These are phyloP conservation scores for Narcine bancroftii DNA, from an alignment of 2,113 vertebrate species.

Conservation along the genomic window DNA sequence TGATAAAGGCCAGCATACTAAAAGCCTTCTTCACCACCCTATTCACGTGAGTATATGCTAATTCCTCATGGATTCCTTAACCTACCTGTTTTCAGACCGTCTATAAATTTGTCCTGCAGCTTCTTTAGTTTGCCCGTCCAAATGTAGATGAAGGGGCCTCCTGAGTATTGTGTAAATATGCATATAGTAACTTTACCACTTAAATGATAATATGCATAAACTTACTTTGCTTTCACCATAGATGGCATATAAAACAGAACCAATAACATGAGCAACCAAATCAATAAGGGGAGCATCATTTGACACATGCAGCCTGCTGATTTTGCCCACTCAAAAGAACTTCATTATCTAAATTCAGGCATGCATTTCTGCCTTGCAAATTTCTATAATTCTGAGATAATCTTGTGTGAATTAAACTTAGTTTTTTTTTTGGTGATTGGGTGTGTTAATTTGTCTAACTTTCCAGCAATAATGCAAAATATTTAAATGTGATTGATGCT, in stretches of 20 bases:
- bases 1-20: too few relatives aligned
- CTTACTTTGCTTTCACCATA: neutral
- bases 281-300: neutral
- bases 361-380: neutral
- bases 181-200: too few relatives aligned
- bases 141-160: too few relatives aligned
- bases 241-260: neutral
- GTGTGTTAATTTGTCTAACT: neutral
- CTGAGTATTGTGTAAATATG: too few relatives aligned
- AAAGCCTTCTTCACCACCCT: too few relatives aligned
- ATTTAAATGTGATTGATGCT: neutral
- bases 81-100: too few relatives aligned
- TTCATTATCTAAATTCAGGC: neutral
- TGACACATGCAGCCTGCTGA: neutral
- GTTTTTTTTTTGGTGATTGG: neutral
- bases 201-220: neutral
- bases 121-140: too few relatives aligned
- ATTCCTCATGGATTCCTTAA: too few relatives aligned
- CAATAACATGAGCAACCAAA: too few relatives aligned
- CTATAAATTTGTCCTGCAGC: too few relatives aligned
- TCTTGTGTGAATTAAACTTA: neutral
- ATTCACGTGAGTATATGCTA: too few relatives aligned
- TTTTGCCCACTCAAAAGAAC: neutral
- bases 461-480: neutral
- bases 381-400: neutral